Base-by-base conservation (phyloP, 2,113 vertebrate species). In the Gobiocypris rarus region DNA sequence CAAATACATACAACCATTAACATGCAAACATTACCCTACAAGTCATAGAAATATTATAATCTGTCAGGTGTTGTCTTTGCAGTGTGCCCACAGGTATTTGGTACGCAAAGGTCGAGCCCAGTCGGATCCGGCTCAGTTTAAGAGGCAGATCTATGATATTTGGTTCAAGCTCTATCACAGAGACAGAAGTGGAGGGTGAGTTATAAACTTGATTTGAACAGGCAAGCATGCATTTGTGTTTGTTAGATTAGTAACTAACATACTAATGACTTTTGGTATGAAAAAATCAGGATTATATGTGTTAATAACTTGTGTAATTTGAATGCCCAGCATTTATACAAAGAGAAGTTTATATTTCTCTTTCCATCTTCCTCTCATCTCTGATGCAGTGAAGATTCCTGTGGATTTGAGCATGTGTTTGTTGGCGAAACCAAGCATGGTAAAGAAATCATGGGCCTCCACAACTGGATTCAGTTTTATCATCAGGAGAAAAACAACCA, bases 391-490 rank as follows among this genome's bases (percentile, higher is more conserved):
- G 88, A 89, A 43, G 95, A 97, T 88, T 97, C 96, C 9, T 96
- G 95, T 19, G 95, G 96, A 1, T 97, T 97, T 86, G 95, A 97
- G 83, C 96, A 96, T 0, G 95, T 96, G 86, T 97, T 97, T 93
- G 95, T 97, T 17, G 96, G 95, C 52, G 96, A 97, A 90, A 95
- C 94, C 31, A 95, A 94, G 70, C 61, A 15, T 0, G 93, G 93
- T 0, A 89, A 88, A 58, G 92, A 95, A 89, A 92, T 96, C 67
- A 90, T 95, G 87, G 96, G 96, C 67, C 92, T 97, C 34, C 96
- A 97, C 89, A 97, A 97, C 92, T 97, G 96, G 95, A 90, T 97
- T 67, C 95, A 96, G 87, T 96, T 97, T 91, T 97, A 96, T 90
- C 91, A 96, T 84, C 96, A 97, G 92, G 96, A 97, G 84, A 97